Conservation (phyloP, 2,888 invertebrate species). For the Oeneis ivallda region DNA sequence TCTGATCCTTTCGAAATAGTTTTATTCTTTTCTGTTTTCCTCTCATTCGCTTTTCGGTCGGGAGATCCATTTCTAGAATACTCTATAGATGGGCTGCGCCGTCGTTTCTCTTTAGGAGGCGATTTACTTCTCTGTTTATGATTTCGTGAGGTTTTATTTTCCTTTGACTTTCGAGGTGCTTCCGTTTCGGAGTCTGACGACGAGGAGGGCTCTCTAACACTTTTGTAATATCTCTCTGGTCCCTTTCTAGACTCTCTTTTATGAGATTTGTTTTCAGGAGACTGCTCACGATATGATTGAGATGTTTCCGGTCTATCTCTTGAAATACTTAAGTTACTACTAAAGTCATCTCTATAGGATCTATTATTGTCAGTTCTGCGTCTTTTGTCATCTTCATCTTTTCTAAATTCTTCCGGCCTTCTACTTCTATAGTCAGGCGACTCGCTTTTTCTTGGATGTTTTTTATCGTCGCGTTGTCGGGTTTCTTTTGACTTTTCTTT, state of each 20-base stretch:
- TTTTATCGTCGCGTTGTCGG: slow-evolving; percentile 45
- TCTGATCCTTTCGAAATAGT: slow-evolving; percentile 50
- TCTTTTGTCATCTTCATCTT: slow-evolving; percentile 53
- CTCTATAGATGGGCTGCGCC: slow-evolving; percentile 52
- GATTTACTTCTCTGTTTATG: slow-evolving; percentile 51
- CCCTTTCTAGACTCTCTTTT: slow-evolving; percentile 41
- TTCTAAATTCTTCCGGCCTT: slow-evolving; percentile 47
- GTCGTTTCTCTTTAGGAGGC: slow-evolving; percentile 49
- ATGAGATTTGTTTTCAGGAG: slow-evolving; percentile 40
- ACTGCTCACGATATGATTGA: slow-evolving; percentile 53
- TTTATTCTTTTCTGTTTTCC: slow-evolving; percentile 55
- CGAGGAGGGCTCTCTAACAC: slow-evolving; percentile 50
- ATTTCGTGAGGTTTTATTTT: slow-evolving; percentile 50
- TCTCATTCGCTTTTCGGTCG: slow-evolving; percentile 42
- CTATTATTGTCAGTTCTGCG: slow-evolving; percentile 41
- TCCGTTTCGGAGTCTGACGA: slow-evolving; percentile 64
- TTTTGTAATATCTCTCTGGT: slow-evolving; percentile 55
- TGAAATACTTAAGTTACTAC: slow-evolving; percentile 52
- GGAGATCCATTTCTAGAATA: slow-evolving; percentile 50
- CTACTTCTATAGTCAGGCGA: slow-evolving; percentile 51
- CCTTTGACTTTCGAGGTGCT: slow-evolving; percentile 49
- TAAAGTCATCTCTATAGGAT: slow-evolving; percentile 41
- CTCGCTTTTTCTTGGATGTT: slow-evolving; percentile 49
- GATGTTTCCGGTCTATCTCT: slow-evolving; percentile 57
- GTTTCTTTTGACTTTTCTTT: slow-evolving; percentile 41